These are phyloP conservation scores for Microcebus murinus DNA, from an alignment of 2,113 vertebrate genomes.

Conservation along the genomic window DNA sequence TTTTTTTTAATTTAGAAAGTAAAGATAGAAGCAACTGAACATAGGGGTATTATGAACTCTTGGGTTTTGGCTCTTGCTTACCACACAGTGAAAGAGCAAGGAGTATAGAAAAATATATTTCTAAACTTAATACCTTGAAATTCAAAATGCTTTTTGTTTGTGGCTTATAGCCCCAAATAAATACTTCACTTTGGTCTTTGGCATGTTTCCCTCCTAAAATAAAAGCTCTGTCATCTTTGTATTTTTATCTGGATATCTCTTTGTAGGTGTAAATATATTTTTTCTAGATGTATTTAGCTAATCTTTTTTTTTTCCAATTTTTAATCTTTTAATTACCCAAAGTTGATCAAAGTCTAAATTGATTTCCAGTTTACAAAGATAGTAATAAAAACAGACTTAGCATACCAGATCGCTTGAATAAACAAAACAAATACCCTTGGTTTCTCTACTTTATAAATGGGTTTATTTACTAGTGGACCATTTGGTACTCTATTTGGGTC, in stretches of 20 bases:
- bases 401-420: not conserved
- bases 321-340: slow-evolving; percentile 6
- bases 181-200: not conserved
- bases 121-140: not conserved
- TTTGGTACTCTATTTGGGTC: not conserved
- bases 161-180: not conserved
- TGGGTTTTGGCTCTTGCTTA: not conserved
- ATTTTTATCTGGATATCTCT: not conserved
- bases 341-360: slow-evolving; percentile 23
- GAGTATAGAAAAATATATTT: not conserved
- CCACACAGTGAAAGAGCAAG: not conserved
- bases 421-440: not conserved
- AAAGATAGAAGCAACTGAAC: not conserved
- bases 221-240: slow-evolving; percentile 29
- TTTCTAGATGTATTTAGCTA: slow-evolving; percentile 40
- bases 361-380: slow-evolving; percentile 18
- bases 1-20: not conserved
- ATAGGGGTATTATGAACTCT: not conserved
- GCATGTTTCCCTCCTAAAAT: not conserved
- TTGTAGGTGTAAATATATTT: not conserved
- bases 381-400: not conserved
- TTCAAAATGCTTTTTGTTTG: slow-evolving; percentile 29
- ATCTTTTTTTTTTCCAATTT: not conserved
- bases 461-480: not conserved
- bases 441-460: slow-evolving; percentile 22